Evolutionary conservation across 2,797 vertebrate genomes (phyloP).

Genomic region (Poeciliopsis paucimaculata): DNA sequence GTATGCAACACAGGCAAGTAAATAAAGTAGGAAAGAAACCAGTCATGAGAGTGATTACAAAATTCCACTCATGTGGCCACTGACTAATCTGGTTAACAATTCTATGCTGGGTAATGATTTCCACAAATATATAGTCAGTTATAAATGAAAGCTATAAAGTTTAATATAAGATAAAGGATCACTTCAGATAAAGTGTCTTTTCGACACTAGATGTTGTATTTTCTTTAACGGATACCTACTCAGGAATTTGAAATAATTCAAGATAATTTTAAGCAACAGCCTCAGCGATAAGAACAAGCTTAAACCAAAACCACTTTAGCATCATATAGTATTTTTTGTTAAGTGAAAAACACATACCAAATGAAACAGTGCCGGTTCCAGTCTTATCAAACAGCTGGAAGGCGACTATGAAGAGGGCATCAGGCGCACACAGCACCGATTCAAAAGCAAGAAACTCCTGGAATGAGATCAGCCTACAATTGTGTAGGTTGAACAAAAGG

Average conservation of each 20-base stretch:
- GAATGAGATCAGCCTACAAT: conserved; percentile 93
- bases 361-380: conserved; percentile 93
- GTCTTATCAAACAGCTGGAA: conserved; percentile 98
- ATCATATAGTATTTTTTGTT: neutral
- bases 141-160: neutral
- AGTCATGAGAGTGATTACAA: conserved; percentile 27
- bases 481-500: conserved; percentile 12
- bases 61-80: conserved; percentile 34
- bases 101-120: conserved; percentile 36
- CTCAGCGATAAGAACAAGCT: neutral
- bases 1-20: neutral
- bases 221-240: neutral
- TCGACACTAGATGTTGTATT: neutral
- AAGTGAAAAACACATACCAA: conserved; percentile 80
- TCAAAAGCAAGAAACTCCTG: conserved; percentile 99
- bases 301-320: neutral
- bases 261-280: neutral
- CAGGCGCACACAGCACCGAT: conserved; percentile 95
- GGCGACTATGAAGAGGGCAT: conserved; percentile 96
- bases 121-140: neutral
- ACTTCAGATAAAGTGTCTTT: neutral
- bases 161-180: neutral
- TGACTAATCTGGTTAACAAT: conserved; percentile 57
- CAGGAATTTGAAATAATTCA: neutral
- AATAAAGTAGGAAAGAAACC: neutral